A percentile compares a stretch with the other conserved stretches of the same genome.
phyloP scores from a whole-genome alignment of 2,113 vertebrate species.

The Mustelus asterias region DNA sequence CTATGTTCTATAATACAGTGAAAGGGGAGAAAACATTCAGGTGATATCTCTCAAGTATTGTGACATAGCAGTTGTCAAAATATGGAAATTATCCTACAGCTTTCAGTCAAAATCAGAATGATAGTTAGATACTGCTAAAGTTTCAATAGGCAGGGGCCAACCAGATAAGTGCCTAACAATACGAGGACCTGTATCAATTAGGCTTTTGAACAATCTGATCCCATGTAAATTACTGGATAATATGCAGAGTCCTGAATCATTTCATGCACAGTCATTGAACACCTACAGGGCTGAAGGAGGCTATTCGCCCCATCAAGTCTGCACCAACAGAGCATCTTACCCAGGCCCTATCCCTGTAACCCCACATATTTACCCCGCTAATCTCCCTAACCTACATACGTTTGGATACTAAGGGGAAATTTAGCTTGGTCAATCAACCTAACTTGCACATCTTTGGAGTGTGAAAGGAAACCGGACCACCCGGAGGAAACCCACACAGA shows the following conservation, averaged over 20 bases:
- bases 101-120: background rate
- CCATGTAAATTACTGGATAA: background rate
- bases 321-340: too few species aligned
- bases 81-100: background rate
- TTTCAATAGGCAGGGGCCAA: background rate
- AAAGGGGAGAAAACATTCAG: background rate
- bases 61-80: background rate
- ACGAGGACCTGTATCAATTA: background rate
- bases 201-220: background rate
- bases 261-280: background rate
- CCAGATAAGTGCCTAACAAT: background rate
- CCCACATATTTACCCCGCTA: too few species aligned
- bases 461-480: too few species aligned
- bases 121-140: background rate
- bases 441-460: too few species aligned
- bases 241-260: background rate
- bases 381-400: too few species aligned
- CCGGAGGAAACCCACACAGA: too few species aligned
- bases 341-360: too few species aligned
- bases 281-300: too few species aligned
- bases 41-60: background rate
- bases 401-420: too few species aligned
- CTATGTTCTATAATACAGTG: too few species aligned
- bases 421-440: too few species aligned
- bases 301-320: too few species aligned